Evolutionary conservation across 2,797 vertebrate genomes (phyloP).

Genomic region (Brachymystax lenok): DNA sequence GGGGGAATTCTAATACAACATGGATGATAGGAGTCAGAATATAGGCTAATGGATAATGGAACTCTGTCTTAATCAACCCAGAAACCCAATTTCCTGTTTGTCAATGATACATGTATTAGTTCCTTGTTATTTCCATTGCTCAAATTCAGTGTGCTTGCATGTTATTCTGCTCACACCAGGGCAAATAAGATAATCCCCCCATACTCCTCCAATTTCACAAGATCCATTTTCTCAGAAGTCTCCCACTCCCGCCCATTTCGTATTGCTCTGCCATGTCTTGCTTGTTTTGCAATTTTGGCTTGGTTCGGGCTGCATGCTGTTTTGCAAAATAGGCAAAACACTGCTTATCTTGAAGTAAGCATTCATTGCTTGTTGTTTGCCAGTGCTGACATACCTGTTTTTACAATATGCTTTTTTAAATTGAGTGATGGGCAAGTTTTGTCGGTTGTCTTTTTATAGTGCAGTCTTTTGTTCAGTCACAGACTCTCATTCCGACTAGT

Average conservation of each 20-base stretch:
- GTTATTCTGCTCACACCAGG: background rate
- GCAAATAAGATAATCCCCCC: background rate
- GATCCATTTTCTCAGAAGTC: slow-evolving; percentile 3
- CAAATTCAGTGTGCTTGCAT: background rate
- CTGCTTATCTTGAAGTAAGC: slow-evolving; percentile 70
- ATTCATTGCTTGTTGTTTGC: slow-evolving; percentile 44
- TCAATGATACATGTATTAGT: background rate
- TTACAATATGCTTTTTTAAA: background rate
- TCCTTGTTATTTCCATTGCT: background rate
- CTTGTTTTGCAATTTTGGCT: slow-evolving; percentile 56
- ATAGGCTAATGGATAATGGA: no score
- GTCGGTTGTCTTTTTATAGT: slow-evolving; percentile 11
- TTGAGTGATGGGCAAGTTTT: slow-evolving; percentile 22
- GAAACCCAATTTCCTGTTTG: no score
- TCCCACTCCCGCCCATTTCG: slow-evolving; percentile 34
- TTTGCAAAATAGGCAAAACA: slow-evolving; percentile 59
- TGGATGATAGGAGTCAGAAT: background rate
- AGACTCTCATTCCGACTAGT: background rate
- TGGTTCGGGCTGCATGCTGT: slow-evolving; percentile 51
- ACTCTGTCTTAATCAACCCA: no score
- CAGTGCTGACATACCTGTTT: slow-evolving; percentile 45
- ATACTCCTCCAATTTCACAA: background rate
- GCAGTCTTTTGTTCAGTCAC: background rate
- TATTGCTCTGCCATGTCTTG: slow-evolving; percentile 60
- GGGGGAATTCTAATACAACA: no score